phyloP scores from a whole-genome alignment of 2,888 invertebrate species.

The Eudasyphora cyanicolor region DNA sequence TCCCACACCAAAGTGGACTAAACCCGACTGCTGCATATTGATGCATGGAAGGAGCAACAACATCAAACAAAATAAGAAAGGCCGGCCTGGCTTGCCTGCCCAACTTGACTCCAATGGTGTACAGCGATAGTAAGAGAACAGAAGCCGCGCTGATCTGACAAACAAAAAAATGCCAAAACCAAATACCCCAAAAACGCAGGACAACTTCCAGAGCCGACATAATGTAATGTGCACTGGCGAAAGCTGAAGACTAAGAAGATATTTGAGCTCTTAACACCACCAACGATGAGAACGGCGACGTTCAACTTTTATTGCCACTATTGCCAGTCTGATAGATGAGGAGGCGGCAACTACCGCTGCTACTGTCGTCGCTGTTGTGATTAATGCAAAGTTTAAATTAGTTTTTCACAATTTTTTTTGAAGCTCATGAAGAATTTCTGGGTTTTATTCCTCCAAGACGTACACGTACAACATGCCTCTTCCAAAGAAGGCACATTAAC shows the following conservation, averaged over 20 bases:
- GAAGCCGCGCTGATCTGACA: conserved; percentile 67
- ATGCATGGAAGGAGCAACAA: conserved; percentile 31
- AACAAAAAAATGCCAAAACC: conserved; percentile 63
- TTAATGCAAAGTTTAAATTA: conserved; percentile 70
- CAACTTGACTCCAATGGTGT: conserved; percentile 51
- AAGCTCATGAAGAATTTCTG: conserved; percentile 15
- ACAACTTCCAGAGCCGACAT: background rate
- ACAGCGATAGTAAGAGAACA: too few species aligned
- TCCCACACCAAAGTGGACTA: background rate
- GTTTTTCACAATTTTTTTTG: conserved; percentile 63
- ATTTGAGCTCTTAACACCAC: conserved; percentile 51
- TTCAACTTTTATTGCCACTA: background rate
- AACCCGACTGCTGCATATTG: conserved; percentile 25
- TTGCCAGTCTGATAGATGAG: background rate
- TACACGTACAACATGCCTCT: background rate
- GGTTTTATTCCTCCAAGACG: background rate
- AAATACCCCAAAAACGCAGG: too few species aligned
- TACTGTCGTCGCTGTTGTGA: conserved; percentile 57
- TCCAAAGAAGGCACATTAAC: background rate
- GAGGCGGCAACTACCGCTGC: background rate
- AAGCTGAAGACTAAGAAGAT: conserved; percentile 43
- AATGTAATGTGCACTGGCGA: conserved; percentile 57
- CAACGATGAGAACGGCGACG: background rate
- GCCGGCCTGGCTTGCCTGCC: too few species aligned
- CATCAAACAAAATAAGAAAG: conserved; percentile 64